Evolutionary conservation across 2,888 invertebrate genomes (phyloP).

Genomic region (Dolichopus griseipennis): DNA sequence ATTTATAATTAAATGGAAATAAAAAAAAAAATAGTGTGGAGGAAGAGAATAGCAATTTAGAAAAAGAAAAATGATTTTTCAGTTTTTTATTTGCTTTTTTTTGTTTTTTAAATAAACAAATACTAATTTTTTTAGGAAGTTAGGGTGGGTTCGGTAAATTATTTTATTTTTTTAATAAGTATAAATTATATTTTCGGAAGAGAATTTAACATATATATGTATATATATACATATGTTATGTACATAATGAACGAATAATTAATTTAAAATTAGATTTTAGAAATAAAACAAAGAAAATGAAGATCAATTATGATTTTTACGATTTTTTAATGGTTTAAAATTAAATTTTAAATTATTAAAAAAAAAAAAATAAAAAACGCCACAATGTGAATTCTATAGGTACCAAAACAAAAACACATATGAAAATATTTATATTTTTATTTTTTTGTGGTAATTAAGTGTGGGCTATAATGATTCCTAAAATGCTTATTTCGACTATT

Average conservation of each 20-base stretch:
- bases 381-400: too few relatives aligned
- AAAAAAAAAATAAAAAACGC: too few relatives aligned
- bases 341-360: too few relatives aligned
- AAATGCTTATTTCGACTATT: too few relatives aligned
- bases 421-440: too few relatives aligned
- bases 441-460: too few relatives aligned
- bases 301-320: too few relatives aligned
- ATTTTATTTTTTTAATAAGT: neutral
- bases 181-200: constrained; percentile 1
- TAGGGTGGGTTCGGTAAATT: constrained; percentile 1
- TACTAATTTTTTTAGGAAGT: neutral
- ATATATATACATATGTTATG: neutral
- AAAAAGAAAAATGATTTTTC: neutral
- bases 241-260: neutral
- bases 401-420: too few relatives aligned
- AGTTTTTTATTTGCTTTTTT: neutral
- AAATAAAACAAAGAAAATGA: too few relatives aligned
- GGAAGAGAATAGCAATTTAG: neutral
- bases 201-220: neutral
- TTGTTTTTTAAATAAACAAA: too few relatives aligned
- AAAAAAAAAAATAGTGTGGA: neutral
- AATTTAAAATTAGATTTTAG: neutral
- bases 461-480: too few relatives aligned
- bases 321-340: too few relatives aligned
- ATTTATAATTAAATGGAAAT: neutral